phyloP scores from a whole-genome alignment of 2,113 vertebrate species.

The Silurus glanis region DNA sequence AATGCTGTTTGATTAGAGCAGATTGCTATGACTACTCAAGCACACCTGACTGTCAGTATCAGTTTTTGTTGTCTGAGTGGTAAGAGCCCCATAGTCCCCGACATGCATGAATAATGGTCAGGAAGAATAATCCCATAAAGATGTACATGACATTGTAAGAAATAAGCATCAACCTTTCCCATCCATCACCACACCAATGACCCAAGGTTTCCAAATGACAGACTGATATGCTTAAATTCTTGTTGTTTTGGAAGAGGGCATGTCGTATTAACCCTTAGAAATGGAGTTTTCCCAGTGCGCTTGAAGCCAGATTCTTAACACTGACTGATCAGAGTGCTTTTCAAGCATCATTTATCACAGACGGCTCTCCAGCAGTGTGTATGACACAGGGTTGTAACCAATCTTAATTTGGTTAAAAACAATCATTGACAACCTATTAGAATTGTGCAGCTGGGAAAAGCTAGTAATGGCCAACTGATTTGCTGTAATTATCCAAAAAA shows the following conservation, averaged over 20 bases:
- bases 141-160: slow-evolving; percentile 59
- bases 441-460: slow-evolving; percentile 27
- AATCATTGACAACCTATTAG: slow-evolving; percentile 40
- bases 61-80: slow-evolving; percentile 19
- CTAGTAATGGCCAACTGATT: slow-evolving; percentile 16
- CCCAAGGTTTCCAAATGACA: slow-evolving; percentile 54
- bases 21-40: not conserved
- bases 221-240: slow-evolving; percentile 67
- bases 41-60: not conserved
- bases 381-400: slow-evolving; percentile 45
- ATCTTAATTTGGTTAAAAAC: slow-evolving; percentile 47
- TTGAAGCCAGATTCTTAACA: slow-evolving; percentile 68
- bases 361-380: slow-evolving; percentile 42
- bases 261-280: slow-evolving; percentile 71
- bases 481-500: not conserved
- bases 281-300: slow-evolving; percentile 60
- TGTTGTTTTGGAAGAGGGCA: slow-evolving; percentile 62
- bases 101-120: slow-evolving; percentile 40
- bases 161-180: slow-evolving; percentile 54
- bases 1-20: slow-evolving; percentile 17
- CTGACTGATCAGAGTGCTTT: slow-evolving; percentile 68
- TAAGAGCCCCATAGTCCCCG: slow-evolving; percentile 10
- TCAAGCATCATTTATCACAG: slow-evolving; percentile 75
- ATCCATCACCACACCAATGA: slow-evolving; percentile 58
- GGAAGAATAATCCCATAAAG: slow-evolving; percentile 49